phyloP scores from a whole-genome alignment of 1,140 invertebrate genomes.

The Carcinoscorpius rotundicauda region DNA sequence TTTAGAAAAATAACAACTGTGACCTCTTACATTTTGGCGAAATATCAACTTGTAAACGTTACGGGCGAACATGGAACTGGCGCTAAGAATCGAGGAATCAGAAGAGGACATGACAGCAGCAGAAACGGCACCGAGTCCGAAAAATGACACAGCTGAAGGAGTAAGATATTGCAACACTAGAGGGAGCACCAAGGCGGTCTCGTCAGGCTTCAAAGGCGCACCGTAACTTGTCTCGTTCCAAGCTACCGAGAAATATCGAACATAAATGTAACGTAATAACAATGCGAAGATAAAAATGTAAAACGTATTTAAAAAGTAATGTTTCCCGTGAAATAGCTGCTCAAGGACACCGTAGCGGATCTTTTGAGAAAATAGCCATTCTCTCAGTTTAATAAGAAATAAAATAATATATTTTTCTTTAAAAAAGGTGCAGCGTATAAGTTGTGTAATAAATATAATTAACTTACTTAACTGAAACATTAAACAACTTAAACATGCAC shows the following conservation, averaged over 20 bases:
- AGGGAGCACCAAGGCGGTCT: conserved; percentile 81
- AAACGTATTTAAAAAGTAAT: conserved; percentile 2
- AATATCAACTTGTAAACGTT: conserved; percentile 97
- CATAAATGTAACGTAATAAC: conserved; percentile 2
- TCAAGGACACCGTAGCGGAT: no score
- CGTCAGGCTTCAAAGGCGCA: conserved; percentile 50
- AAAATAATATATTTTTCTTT: no score
- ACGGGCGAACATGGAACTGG: conserved; percentile 94
- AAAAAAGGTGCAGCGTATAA: no score
- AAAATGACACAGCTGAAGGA: conserved; percentile 81
- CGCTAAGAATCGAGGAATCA: conserved; percentile 91
- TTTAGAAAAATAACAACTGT: no score
- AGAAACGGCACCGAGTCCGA: conserved; percentile 94
- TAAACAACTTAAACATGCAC: no score
- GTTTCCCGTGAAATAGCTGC: no score
- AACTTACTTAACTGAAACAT: no score
- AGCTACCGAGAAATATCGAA: conserved; percentile 42
- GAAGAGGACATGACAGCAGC: conserved; percentile 98
- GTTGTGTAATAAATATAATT: no score
- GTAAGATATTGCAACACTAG: conserved; percentile 94
- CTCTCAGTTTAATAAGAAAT: no score
- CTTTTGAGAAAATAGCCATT: no score
- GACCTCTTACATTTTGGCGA: conserved; percentile 57
- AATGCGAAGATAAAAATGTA: conserved; percentile 2
- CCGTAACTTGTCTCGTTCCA: conserved; percentile 83